Percentiles rank a stretch among this genome's conserved stretches.
These are phyloP conservation scores for Merluccius polli DNA, from an alignment of 2,797 vertebrate genomes.

Conservation along the genomic window DNA sequence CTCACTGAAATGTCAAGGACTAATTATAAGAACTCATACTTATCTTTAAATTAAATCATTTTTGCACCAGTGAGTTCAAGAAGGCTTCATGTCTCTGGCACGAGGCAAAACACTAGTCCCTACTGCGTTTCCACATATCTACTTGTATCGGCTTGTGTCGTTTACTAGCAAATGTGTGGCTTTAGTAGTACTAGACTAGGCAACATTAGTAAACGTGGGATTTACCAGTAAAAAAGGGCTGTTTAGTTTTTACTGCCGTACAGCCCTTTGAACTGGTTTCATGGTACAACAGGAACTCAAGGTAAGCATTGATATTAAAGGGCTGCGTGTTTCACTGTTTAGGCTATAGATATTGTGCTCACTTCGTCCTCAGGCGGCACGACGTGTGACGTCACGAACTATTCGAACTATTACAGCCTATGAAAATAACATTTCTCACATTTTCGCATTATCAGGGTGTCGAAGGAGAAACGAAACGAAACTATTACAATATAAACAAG, in stretches of 20 bases:
- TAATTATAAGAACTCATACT: background rate
- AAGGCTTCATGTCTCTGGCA: background rate
- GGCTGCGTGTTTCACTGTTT: background rate
- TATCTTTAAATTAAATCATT: background rate
- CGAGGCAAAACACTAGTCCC: background rate
- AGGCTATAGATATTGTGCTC: background rate
- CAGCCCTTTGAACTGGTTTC: too few species aligned
- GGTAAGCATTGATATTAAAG: background rate
- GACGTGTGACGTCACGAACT: too few species aligned
- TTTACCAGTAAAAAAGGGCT: background rate
- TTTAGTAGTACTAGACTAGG: background rate
- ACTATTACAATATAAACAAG: too few species aligned
- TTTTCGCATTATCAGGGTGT: too few species aligned
- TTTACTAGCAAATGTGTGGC: background rate
- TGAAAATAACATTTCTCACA: too few species aligned
- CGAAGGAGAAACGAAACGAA: too few species aligned
- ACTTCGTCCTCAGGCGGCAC: too few species aligned
- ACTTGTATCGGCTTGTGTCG: background rate
- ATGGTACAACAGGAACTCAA: background rate
- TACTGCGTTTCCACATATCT: background rate
- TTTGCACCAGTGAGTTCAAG: too few species aligned
- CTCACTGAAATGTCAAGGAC: background rate
- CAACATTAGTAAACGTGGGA: background rate
- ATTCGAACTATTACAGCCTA: too few species aligned
- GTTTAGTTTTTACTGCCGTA: background rate